Base-by-base conservation (phyloP, 2,888 invertebrate genomes). In the Deilephila porcellus region DNA sequence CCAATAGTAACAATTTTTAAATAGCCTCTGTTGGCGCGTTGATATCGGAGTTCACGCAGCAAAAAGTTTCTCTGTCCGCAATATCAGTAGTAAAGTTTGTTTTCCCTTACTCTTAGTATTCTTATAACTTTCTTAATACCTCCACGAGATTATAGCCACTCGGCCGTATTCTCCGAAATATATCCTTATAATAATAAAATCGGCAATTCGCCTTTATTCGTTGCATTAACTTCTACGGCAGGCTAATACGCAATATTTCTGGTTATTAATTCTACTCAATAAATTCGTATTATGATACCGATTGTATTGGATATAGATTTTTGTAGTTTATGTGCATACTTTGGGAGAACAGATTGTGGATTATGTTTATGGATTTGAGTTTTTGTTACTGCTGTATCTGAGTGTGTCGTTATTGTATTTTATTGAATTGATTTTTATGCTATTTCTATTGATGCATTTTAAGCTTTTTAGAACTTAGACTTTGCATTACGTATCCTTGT, bases 101-200 rank as follows among this genome's bases (percentile, higher is more conserved):
- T 88, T 64, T 86, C 85, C 86, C 88, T 80, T 80, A 81, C 87
- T 88, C 90, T 87, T 89, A 90, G 89, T 88, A 92, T 91, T 90
- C 88, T 88, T 86, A 89, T 86, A 94, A 94, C 91, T 94, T 94
- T 93, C 89, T 86, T 93, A 93, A 93, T 94, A 94, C 92, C 87
- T 88, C 83, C 82, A 82, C 85, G 83, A 90, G 90, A 93, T 93
- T 93, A 92, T 88, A 86, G 84, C 82, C 88, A 88, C 89, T 90
- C 88, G 84, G 81, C 88, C 91, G 87, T 92, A 90, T 89, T 88
- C 83, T 73, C 56, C 60, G 37, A 34, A 71, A 70, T 74, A 74
- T 72, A 71, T 74, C 71, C 74, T 74, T 72, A 74, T 72, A 88
- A 90, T 90, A 91, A 92, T 91, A 92, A 92, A 91, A 91, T 90